Evolutionary conservation across 2,113 vertebrate species (phyloP).

Genomic region (Eleginops maclovinus): DNA sequence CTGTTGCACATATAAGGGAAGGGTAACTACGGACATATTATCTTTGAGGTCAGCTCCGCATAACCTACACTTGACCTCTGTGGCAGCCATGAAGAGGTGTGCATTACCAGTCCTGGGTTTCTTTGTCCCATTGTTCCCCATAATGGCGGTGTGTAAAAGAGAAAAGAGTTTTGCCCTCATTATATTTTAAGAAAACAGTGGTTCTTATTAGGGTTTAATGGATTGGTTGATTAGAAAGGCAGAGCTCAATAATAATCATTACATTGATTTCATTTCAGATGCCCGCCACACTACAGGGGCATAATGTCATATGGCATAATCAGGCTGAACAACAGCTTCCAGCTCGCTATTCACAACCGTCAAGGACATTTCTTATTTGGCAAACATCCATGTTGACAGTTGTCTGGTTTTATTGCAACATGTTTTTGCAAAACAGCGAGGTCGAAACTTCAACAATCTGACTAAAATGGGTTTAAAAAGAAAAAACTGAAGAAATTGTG

Average conservation of each 20-base stretch:
- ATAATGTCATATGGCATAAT: no score
- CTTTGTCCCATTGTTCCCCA: constrained; percentile 59
- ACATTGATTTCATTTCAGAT: constrained; percentile 47
- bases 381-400: constrained; percentile 1
- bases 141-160: background rate
- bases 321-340: constrained; percentile 37
- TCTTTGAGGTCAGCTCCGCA: constrained; percentile 37
- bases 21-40: constrained; percentile 34
- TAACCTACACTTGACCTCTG: constrained; percentile 68
- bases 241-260: constrained; percentile 54
- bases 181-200: constrained; percentile 36
- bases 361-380: constrained; percentile 34
- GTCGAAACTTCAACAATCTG: background rate
- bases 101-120: constrained; percentile 55
- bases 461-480: background rate
- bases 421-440: background rate
- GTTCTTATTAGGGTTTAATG: constrained; percentile 25
- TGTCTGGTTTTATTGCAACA: background rate
- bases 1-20: constrained; percentile 23
- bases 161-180: constrained; percentile 15
- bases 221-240: constrained; percentile 21
- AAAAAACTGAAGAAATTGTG: background rate
- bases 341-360: constrained; percentile 44
- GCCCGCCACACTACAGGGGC: constrained; percentile 44
- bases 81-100: constrained; percentile 35